A percentile compares a stretch with the other conserved stretches of the same genome.
phyloP scores from a whole-genome alignment of 2,797 vertebrate genomes.

The Sebastes goodei region DNA sequence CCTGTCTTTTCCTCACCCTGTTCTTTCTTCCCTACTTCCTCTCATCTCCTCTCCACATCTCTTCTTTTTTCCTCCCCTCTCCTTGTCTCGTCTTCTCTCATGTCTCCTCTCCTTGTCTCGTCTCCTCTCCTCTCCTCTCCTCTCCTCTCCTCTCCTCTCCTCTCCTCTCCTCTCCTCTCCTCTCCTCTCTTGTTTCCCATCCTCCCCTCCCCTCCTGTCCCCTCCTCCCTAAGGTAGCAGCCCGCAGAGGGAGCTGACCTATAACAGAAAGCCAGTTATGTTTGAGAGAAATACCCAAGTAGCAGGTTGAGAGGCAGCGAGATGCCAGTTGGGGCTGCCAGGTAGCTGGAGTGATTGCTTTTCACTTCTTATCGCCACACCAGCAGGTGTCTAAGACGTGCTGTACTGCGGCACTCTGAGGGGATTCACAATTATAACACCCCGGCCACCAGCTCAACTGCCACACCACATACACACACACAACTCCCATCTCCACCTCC shows the following conservation, averaged over 20 bases:
- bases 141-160: neutral
- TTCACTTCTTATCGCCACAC: constrained; percentile 68
- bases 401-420: constrained; percentile 41
- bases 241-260: constrained; percentile 37
- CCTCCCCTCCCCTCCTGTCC: neutral
- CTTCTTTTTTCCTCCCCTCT: fast-evolving
- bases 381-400: constrained; percentile 66
- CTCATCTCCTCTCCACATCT: neutral
- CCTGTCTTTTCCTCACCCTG: too few species aligned
- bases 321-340: constrained; percentile 38
- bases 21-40: too few species aligned
- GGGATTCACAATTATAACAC: constrained; percentile 64
- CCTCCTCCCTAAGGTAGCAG: neutral
- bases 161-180: neutral
- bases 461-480: constrained; percentile 2
- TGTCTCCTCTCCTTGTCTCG: neutral
- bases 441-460: constrained; percentile 9
- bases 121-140: neutral
- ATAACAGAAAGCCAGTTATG: constrained; percentile 33
- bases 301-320: constrained; percentile 43
- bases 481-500: neutral
- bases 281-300: constrained; percentile 39
- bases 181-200: neutral
- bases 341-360: constrained; percentile 65
- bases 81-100: neutral